Conservation (phyloP, 1,140 invertebrate genomes). For the Drosophila bifasciata region DNA sequence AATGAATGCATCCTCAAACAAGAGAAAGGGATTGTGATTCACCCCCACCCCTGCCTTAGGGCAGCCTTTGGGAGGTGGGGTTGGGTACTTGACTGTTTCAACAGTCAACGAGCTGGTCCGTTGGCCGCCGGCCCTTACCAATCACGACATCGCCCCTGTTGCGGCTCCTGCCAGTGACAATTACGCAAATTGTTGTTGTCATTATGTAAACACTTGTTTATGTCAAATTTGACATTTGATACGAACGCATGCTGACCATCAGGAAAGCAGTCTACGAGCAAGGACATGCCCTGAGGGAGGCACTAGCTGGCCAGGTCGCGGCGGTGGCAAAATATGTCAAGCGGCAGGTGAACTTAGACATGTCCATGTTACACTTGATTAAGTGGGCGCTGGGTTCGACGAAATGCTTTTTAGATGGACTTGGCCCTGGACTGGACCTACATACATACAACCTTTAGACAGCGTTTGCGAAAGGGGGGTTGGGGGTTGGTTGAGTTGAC, state of each 20-base stretch:
- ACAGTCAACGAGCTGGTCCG: slow-evolving; percentile 16
- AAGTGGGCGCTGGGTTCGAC: slow-evolving; percentile 79
- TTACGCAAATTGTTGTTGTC: slow-evolving; percentile 82
- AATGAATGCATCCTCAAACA: slow-evolving; percentile 24
- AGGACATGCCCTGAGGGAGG: background rate
- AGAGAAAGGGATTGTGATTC: slow-evolving; percentile 4
- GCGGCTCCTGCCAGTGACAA: slow-evolving; percentile 56
- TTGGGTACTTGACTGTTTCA: slow-evolving; percentile 9
- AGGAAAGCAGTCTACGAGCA: slow-evolving; percentile 2
- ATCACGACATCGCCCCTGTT: background rate
- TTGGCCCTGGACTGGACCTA: slow-evolving; percentile 26
- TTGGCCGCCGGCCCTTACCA: background rate
- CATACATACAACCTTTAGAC: background rate
- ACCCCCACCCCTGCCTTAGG: slow-evolving; percentile 5
- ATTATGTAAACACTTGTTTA: slow-evolving; percentile 82
- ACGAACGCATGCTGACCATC: slow-evolving; percentile 33
- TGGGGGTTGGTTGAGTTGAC: slow-evolving; percentile 45
- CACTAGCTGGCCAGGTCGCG: background rate
- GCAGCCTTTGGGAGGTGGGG: too few species aligned
- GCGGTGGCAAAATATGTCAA: slow-evolving; percentile 68
- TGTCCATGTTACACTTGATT: slow-evolving; percentile 79
- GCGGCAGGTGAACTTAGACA: slow-evolving; percentile 59
- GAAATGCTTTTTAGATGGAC: slow-evolving; percentile 76
- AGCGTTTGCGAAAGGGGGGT: background rate
- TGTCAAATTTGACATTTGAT: slow-evolving; percentile 82